Evolutionary conservation across 2,888 invertebrate species (phyloP).

Genomic region (Quadroppia sp.): DNA sequence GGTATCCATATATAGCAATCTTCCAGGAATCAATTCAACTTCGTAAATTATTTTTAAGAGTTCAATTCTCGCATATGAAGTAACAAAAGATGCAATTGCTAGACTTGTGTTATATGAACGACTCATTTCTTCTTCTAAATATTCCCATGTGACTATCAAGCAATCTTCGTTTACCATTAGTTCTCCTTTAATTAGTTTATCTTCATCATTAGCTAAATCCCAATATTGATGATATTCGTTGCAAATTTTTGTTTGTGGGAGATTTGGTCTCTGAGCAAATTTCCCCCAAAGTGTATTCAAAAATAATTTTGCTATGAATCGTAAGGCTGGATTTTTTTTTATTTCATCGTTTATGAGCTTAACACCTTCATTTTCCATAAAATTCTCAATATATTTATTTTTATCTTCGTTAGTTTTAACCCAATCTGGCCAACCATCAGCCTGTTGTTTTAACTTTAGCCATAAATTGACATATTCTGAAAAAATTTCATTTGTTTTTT

Average conservation of each 20-base stretch:
- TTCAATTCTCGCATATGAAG: conserved; percentile 49
- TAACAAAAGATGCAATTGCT: conserved; percentile 33
- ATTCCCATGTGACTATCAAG: conserved; percentile 7
- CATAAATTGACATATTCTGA: conserved; percentile 49
- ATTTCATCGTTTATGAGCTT: conserved; percentile 45
- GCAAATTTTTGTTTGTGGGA: conserved; percentile 40
- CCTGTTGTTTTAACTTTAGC: conserved; percentile 49
- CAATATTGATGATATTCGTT: conserved; percentile 42
- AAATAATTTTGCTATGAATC: conserved; percentile 46
- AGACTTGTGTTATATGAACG: conserved; percentile 5
- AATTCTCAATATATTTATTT: conserved; percentile 44
- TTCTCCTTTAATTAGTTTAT: conserved; percentile 12
- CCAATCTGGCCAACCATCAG: conserved; percentile 48
- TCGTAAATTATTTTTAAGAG: conserved; percentile 50
- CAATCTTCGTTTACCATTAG: background rate
- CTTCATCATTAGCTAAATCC: conserved; percentile 18
- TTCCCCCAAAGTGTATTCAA: conserved; percentile 48
- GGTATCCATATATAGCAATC: conserved; percentile 52
- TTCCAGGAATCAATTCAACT: conserved; percentile 46
- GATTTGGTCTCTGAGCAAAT: conserved; percentile 45
- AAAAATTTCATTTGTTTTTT: conserved; percentile 48
- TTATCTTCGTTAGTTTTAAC: conserved; percentile 46
- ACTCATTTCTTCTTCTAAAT: background rate
- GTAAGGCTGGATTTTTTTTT: conserved; percentile 45
- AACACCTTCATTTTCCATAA: conserved; percentile 40